Evolutionary conservation across 2,888 invertebrate genomes (phyloP), one percentile per base, ranked within the genome.

Genomic region (Napeogenes sylphis): DNA sequence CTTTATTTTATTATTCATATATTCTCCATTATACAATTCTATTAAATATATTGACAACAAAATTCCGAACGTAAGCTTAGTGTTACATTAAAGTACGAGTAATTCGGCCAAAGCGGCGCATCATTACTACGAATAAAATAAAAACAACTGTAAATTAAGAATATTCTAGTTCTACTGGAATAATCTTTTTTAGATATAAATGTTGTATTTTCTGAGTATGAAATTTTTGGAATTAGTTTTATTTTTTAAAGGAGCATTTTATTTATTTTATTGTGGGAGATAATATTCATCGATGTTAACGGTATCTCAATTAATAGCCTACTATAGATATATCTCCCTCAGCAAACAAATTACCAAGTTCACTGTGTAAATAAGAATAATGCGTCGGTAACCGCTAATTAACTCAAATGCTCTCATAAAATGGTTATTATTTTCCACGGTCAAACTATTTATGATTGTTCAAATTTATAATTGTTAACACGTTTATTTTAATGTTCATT

Each of bases 381-480:
- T 13, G 8, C 38, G 13, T 38, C 51, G 33, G 33, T 46, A 30
- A 33, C 45, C 6, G 14, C 47, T 2, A 51, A 30, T 53, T 58
- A 30, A 30, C 30, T 30, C 30, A 30, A 10, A 51, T 30, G 42
- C 42, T 42, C 3, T 42, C 42, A 42, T 38, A 51, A 51, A 51
- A 51, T 51, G 45, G n/a, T 51, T 53, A 13, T 14, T 10, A 35
- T 4, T 38, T 38, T 51, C 38, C 38, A 38, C 58, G 30, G 38
- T 58, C 58, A 58, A 53, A 58, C 51, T 30, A 58, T 53, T 51
- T 4, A 33, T 59, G 55, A 55, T 59, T 14, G 45, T 59, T 55
- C 14, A 4, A 46, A 59, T 54, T 12, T 59, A 46, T 35, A 55
- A 59, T 45, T 33, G 55, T 59, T 46, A 46, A 55, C 59, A 55